A percentile compares a stretch with the other conserved stretches of the same genome.
Evolutionary conservation across 30 jellyfish, hydroid and myxozoan genomes (phyloP).

Genomic region (Cassiopea xamachana): DNA sequence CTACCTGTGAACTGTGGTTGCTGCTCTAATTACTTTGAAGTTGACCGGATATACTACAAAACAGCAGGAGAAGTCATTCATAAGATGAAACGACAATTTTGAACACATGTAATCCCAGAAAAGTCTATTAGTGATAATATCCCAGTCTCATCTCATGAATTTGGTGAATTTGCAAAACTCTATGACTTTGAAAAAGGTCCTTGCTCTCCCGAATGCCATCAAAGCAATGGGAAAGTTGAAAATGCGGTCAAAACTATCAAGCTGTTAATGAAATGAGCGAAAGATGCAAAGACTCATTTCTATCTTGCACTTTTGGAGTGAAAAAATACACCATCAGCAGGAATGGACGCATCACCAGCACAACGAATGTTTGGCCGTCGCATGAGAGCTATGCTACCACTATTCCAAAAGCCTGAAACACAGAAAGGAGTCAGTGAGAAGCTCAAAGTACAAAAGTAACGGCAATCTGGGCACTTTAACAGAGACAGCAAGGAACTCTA

Average conservation of each 20-base stretch:
- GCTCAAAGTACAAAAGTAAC: background rate
- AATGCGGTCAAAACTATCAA: slow-evolving; percentile 37
- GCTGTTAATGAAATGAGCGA: background rate
- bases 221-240: slow-evolving; percentile 36
- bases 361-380: slow-evolving; percentile 61
- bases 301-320: slow-evolving; percentile 41
- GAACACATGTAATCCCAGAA: slow-evolving; percentile 50
- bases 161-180: slow-evolving; percentile 16
- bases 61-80: slow-evolving; percentile 6
- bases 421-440: slow-evolving; percentile 26
- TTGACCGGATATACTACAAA: background rate
- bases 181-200: slow-evolving; percentile 31
- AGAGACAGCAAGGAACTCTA: slow-evolving; percentile 28
- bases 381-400: slow-evolving; percentile 41
- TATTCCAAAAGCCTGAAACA: slow-evolving; percentile 22
- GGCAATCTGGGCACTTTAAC: slow-evolving; percentile 30
- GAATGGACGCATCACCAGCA: slow-evolving; percentile 29
- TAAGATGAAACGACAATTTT: slow-evolving; percentile 34
- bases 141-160: slow-evolving; percentile 37
- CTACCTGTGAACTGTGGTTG: slow-evolving; percentile 21
- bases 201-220: slow-evolving; percentile 53
- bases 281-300: slow-evolving; percentile 4
- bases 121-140: slow-evolving; percentile 39
- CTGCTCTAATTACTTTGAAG: background rate
- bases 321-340: slow-evolving; percentile 44